Base-by-base conservation (phyloP, 2,888 invertebrate species). In the Stegophylla sp. region DNA sequence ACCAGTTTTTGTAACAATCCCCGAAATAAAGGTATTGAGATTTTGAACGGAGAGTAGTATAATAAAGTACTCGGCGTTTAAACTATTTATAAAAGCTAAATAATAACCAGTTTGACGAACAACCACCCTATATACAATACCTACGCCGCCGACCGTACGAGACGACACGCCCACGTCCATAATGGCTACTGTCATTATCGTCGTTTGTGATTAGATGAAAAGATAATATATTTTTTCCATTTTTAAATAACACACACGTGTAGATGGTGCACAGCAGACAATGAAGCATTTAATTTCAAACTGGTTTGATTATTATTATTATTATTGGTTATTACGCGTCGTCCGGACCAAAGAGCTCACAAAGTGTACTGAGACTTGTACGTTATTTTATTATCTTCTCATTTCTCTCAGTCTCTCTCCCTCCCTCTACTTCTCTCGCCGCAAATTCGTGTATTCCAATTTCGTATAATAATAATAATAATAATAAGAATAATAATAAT, bases 31-130 rank as follows among this genome's bases (percentile, higher is more conserved):
- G 64, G 41, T 34, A 7, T 61, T 1, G 9, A 43, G 41, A 41
- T 41, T 66, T 53, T 4, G 3, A 26, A 12, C 34, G 53, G 63
- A 20, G 51, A 64, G 34, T 7, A 34, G 34, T 34, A 3, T 34
- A 34, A 5, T 34, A 34, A 34, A 34, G 7, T 34, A 45, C 45
- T 23, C 59, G 63, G 53, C 41, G 53, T 76, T 76, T 64, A 48
- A 74, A 74, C 63, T 64, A 64, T 75, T 64, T 53, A 75, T 75
- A 64, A 64, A 75, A 76, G 66, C 43, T 53, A 76, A 76, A 76
- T 76, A 66, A 76, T 66, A 53, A 76, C 64, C 43, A 76, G 64
- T 76, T 76, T 66, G n/a, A 48, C 63, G 34, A 53, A 53, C 66
- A 64, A 76, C 75, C n/a, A n/a, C 75, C 75, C 41, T 23, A 73